Conservation (phyloP, 2,113 vertebrate species). For the Gracilinanus agilis region DNA sequence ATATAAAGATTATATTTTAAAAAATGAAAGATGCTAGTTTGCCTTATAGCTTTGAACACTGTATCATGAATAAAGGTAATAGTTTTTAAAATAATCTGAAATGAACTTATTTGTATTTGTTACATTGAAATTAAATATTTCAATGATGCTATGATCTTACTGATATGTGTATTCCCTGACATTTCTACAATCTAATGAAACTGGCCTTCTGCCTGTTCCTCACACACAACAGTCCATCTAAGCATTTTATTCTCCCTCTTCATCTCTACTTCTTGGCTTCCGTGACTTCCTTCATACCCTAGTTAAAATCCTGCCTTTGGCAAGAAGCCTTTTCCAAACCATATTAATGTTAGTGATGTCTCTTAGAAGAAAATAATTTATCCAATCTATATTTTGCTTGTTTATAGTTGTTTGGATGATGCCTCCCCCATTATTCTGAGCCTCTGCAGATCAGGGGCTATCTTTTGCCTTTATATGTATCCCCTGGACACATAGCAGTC, state of each 20-base stretch:
- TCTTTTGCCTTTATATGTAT: background rate
- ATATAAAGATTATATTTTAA: background rate
- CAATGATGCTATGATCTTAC: background rate
- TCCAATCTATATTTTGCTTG: background rate
- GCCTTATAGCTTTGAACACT: background rate
- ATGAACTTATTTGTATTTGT: constrained; percentile 2
- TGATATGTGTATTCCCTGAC: background rate
- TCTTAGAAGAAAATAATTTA: background rate
- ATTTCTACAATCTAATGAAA: background rate
- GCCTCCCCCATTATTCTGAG: background rate
- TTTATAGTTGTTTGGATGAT: background rate
- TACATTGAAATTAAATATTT: background rate
- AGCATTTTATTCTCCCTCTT: background rate
- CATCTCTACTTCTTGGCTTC: background rate
- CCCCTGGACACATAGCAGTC: background rate
- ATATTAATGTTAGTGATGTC: background rate
- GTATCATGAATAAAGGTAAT: background rate
- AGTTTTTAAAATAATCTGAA: constrained; percentile 23
- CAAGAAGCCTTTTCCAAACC: background rate
- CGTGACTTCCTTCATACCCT: background rate
- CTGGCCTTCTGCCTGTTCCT: background rate
- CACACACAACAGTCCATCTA: background rate
- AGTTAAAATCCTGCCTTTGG: background rate
- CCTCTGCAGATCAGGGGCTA: background rate
- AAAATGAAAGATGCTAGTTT: constrained; percentile 8